Evolutionary conservation across 2,888 invertebrate species (phyloP), one percentile per base, ranked within the genome.

Genomic region (Ennomos fuscantarius): DNA sequence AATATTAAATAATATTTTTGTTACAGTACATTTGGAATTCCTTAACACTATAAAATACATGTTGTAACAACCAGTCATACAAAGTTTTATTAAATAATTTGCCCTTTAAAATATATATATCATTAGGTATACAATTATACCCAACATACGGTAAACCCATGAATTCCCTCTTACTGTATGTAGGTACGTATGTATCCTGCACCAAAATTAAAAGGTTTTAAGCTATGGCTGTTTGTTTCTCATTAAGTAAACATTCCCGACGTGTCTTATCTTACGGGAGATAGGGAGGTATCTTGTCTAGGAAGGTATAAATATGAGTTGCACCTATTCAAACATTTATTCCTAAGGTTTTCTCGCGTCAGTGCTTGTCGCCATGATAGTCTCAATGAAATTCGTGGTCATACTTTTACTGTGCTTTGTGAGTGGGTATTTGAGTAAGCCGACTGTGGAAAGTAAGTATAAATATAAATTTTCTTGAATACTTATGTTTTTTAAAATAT

Each of bases 231-330:
- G 78, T 82, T 80, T 77, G 74, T 81, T 70, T 58, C 82, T 85
- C 89, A 86, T 89, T 88, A 91, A 68, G 83, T 83, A 89, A 91
- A 92, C 89, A 91, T 92, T 91, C 86, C 87, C 85, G 76, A 76
- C 73, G 65, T 60, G 65, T 66, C 78, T 90, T 91, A 92, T 91
- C 92, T 87, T 69, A 9, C 44, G 53, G 46, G 65, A 86, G 90
- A 91, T 91, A 90, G 81, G 80, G 73, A 70, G 76, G 73, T 79
- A 81, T 76, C 70, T 74, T 60, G 62, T 52, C 55, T 51, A 65
- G 73, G 70, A 74, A 59, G 67, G 73, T 84, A 86, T 91, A 89
- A 82, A 88, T 75, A 75, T 63, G 70, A 75, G 70, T 63, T 64
- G 73, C 79, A 79, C 74, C 78, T 79, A 64, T 76, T 70, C 69